Base-by-base conservation (phyloP, 2,888 invertebrate species). In the Platynereis dumerilii region DNA sequence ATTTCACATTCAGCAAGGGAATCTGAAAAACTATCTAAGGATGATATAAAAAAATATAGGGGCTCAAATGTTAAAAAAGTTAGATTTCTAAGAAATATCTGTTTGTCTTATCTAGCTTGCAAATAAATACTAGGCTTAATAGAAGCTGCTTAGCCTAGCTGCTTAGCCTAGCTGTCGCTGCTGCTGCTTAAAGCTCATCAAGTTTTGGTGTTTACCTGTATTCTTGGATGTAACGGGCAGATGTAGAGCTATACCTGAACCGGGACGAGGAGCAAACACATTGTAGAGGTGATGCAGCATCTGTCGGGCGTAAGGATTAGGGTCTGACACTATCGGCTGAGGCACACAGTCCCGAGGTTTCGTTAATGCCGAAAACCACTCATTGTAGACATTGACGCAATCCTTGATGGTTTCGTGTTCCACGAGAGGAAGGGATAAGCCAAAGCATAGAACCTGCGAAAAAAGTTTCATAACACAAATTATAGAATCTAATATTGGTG, bases 381-480 rank as follows among this genome's bases (percentile, higher is more conserved):
- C 95, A 83, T 96, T 96, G 81, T 97, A 97, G 42, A 97, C 92
- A 81, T 93, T 93, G 52, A 96, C 96, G 83, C 96, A 97, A 84
- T 96, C 96, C 72, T 95, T 91, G 60, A 97, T 91, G 0, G 95
- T 93, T 76, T 96, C 96, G 82, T 96, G 94, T 84, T 97, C 96
- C 42, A 90, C 71, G 56, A 97, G 86, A 0, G 96, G 95, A 54
- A 97, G 86, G 17, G 94, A 92, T 2, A 98, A 87, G 0, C 97
- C 96, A 85, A 90, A 96, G 77, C 96, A 92, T 69, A 97, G 90
- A 57, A 96, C 94, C 92, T 94, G 76, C 0, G 77, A 77, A 66
- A 42, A 15, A 57, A 44, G 1, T 20, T 3, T 17, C 15, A 42
- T 10, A 28, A 28, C 34, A 58, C 34, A 58, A 58, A 39, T 22